Base-by-base conservation (phyloP, 2,113 vertebrate genomes). In the Corythornis cristatus region DNA sequence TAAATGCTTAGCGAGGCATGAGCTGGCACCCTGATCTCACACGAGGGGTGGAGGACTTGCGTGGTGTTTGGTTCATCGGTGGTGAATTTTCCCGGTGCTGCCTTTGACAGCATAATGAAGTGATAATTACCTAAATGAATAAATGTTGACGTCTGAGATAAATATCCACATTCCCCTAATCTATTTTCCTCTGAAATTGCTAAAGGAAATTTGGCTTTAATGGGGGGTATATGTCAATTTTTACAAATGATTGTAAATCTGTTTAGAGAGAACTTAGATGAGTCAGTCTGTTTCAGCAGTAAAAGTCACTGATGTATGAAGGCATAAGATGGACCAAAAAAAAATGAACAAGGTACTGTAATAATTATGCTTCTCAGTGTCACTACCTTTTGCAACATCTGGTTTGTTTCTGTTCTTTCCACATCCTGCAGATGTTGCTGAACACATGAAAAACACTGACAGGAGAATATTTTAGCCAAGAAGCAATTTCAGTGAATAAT, bases 41-140 rank as follows among this genome's bases (percentile, higher is more conserved):
- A 7, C 0, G n/a, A 96, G 91, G 94, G 88, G 95, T 73, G 71
- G 81, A 92, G 88, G 92, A 85, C 93, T 90, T 91, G 57, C 5
- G n/a, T 94, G 92, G 86, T 10, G 22, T 95, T 89, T 74, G 95
- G 95, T 96, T 94, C 89, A 80, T 94, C 93, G 46, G 45, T 42
- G 94, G 88, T 84, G 96, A 92, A 97, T 97, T 94, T 94, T 86
- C 80, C 91, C 33, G 11, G 0, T 75, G 89, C 80, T 94, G 93
- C 71, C 89, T 96, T 88, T 97, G 97, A 97, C 97, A 94, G 94
- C 66, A 23, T 98, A 98, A 98, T 98, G 97, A 98, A 98, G 97
- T 98, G 97, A 96, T 98, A 98, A 98, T 98, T 97, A 97, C 93
- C 96, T 96, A 97, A 98, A 98, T 97, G 97, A 97, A 97, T 97